Conservation (phyloP, 2,797 vertebrate genomes). For the Hoplostethus mediterraneus region DNA sequence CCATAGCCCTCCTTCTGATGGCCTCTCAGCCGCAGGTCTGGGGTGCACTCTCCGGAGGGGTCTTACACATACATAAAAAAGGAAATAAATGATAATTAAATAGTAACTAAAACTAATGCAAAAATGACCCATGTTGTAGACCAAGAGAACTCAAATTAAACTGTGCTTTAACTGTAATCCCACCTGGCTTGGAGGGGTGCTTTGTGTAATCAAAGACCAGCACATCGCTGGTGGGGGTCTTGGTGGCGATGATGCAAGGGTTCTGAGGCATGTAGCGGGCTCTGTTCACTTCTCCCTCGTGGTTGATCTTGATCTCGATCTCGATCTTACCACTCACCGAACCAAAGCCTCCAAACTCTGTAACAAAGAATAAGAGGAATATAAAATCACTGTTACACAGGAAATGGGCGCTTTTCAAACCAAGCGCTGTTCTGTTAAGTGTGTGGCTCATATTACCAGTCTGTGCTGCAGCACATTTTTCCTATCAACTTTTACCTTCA, state of each 20-base stretch:
- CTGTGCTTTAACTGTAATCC: background rate
- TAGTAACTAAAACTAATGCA: background rate
- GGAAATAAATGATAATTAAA: background rate
- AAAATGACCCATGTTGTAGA: background rate
- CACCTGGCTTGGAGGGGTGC: conserved; percentile 97
- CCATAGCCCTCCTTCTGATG: conserved; percentile 99
- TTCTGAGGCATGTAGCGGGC: conserved; percentile 99
- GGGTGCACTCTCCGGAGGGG: conserved; percentile 97
- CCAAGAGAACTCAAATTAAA: background rate
- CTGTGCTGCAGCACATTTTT: too few species aligned
- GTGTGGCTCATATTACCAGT: background rate
- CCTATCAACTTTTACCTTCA: too few species aligned
- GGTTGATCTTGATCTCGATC: conserved; percentile 99
- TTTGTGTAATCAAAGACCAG: conserved; percentile 99
- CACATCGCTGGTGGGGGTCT: conserved; percentile 97
- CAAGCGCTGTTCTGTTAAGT: background rate
- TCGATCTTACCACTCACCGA: conserved; percentile 99
- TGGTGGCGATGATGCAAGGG: conserved; percentile 97
- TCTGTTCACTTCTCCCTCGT: conserved; percentile 97
- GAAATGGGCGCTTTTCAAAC: background rate
- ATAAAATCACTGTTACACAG: background rate
- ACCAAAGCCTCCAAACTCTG: conserved; percentile 98
- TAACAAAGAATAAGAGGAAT: conserved; percentile 22
- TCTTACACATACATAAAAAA: conserved; percentile 79
- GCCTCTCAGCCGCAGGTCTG: conserved; percentile 93